phyloP scores from a whole-genome alignment of 2,888 invertebrate species.

The Oxyteleia sp. region DNA sequence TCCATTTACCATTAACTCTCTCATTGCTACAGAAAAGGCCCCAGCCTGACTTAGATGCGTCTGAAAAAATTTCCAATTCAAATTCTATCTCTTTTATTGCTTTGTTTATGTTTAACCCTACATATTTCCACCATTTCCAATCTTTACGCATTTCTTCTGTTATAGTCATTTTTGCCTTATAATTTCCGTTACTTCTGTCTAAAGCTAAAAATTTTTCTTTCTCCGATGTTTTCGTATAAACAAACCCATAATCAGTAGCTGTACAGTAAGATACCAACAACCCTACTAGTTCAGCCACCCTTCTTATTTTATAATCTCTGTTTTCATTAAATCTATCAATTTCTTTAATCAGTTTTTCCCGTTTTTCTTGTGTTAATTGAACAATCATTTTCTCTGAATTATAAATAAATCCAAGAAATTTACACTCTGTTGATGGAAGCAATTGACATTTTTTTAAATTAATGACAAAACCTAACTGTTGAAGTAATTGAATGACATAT shows the following conservation, averaged over 20 bases:
- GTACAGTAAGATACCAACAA: slow-evolving; percentile 57
- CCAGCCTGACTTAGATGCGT: slow-evolving; percentile 68
- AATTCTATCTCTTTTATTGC: no score
- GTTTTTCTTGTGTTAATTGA: slow-evolving; percentile 62
- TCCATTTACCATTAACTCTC: slow-evolving; percentile 47
- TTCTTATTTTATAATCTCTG: slow-evolving; percentile 39
- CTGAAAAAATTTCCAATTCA: slow-evolving; percentile 16
- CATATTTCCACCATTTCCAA: background rate
- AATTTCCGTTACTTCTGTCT: background rate
- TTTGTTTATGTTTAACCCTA: background rate
- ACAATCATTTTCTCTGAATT: slow-evolving; percentile 49
- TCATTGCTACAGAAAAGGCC: slow-evolving; percentile 43
- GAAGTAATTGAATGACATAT: no score
- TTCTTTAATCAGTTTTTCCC: slow-evolving; percentile 22
- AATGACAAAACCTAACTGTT: slow-evolving; percentile 62
- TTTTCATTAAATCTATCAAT: slow-evolving; percentile 22
- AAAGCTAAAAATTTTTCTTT: slow-evolving; percentile 34
- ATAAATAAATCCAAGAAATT: slow-evolving; percentile 57
- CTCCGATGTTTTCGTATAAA: no score
- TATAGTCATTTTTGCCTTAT: background rate
- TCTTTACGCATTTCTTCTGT: no score
- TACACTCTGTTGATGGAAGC: slow-evolving; percentile 7
- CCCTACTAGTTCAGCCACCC: slow-evolving; percentile 56
- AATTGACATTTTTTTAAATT: slow-evolving; percentile 54
- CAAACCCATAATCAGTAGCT: slow-evolving; percentile 62